Conservation (phyloP, 2,797 vertebrate species). For the Smutsia temminckii region DNA sequence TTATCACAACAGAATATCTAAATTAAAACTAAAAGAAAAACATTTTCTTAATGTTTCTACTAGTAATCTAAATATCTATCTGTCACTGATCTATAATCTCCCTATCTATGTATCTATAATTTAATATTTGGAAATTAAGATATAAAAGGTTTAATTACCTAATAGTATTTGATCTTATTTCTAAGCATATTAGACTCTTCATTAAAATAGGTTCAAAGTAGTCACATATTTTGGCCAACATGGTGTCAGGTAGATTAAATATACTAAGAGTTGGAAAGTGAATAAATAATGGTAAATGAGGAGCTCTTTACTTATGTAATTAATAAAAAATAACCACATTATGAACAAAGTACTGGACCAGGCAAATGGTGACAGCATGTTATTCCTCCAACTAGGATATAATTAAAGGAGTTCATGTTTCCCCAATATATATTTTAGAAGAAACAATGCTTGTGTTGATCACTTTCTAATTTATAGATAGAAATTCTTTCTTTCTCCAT, state of each 20-base stretch:
- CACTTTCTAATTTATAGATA: background rate
- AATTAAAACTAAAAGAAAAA: conserved; percentile 11
- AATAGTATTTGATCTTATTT: background rate
- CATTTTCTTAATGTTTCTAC: background rate
- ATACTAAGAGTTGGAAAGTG: background rate
- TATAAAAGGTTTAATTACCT: background rate
- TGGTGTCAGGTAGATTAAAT: background rate
- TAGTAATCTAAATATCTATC: background rate
- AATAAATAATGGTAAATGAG: background rate
- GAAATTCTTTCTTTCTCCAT: background rate
- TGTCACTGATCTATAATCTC: background rate
- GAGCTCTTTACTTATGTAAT: background rate
- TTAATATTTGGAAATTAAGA: conserved; percentile 31
- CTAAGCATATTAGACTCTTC: background rate
- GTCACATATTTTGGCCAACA: background rate
- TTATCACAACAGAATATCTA: background rate
- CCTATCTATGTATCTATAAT: background rate
- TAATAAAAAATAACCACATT: background rate
- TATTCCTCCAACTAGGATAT: background rate
- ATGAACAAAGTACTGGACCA: background rate
- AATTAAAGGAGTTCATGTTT: background rate
- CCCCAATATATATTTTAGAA: background rate
- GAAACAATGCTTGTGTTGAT: background rate
- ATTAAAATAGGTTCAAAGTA: conserved; percentile 16
- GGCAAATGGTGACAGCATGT: background rate